Evolutionary conservation across 2,888 invertebrate species (phyloP), one percentile per base, ranked within the genome.

Genomic region (Incurvaria masculella): DNA sequence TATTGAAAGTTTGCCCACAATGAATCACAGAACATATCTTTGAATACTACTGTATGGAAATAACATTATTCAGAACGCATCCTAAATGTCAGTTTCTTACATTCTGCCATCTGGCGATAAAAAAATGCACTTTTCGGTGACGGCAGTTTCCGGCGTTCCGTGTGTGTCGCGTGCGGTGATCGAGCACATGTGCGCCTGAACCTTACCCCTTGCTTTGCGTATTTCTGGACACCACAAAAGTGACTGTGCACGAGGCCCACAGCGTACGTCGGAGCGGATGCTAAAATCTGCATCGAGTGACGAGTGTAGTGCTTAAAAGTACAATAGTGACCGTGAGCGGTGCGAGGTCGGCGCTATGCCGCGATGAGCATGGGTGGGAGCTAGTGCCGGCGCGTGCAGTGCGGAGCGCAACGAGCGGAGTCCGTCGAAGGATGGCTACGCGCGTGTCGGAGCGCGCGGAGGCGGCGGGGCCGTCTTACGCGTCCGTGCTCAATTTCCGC

Each of bases 401-500:
- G 75, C 78, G 75, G 74, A 75, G 71, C 73, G 76, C 75, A 76
- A 75, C 74, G 63, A 64, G 41, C 63, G 76, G 63, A 68, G 69
- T 56, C 80, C 75, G 63, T 79, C 67, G 26, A 75, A 53, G 64
- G 67, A 82, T 81, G 71, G 82, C 82, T 64, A 74, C 81, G 60
- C 72, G 78, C 62, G 74, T 74, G 63, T 73, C 74, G 61, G 33
- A 33, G 33, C 33, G 33, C 33, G 69, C 69, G 58, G 74, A 76
- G 74, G 73, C 66, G 65, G 76, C 81, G 55, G 85, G 84, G 60
- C 81, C 84, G 61, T 87, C 88, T 48, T 88, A 88, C 70, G 88
- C 88, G 58, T 86, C 86, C 56, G 85, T 88, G 63, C 79, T 86
- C 63, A 85, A 85, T 76, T 81, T 84, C 62, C 76, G 74, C 63